phyloP scores from a whole-genome alignment of 2,888 invertebrate species.

The Napeogenes inachia region DNA sequence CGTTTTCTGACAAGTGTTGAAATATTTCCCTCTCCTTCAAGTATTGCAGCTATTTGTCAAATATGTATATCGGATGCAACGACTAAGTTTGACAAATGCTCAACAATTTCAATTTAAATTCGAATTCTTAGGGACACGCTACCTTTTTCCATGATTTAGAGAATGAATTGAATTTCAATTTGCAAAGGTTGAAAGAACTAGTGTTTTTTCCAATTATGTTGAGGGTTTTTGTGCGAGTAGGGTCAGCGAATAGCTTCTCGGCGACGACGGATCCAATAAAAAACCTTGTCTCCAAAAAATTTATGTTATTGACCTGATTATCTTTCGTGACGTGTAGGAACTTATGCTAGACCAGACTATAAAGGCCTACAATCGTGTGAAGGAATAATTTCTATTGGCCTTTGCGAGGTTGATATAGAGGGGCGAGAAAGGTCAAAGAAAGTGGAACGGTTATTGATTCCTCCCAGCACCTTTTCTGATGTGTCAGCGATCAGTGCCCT shows the following conservation, averaged over 20 bases:
- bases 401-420: slow-evolving; percentile 36
- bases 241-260: slow-evolving; percentile 54
- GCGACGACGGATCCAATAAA: slow-evolving; percentile 67
- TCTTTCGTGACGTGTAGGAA: slow-evolving; percentile 62
- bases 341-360: slow-evolving; percentile 45
- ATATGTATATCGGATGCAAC: slow-evolving; percentile 30
- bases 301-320: slow-evolving; percentile 75
- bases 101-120: slow-evolving; percentile 24
- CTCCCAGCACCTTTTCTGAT: slow-evolving; percentile 66
- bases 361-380: slow-evolving; percentile 43
- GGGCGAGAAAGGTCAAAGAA: slow-evolving; percentile 47
- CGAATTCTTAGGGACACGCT: slow-evolving; percentile 8
- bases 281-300: slow-evolving; percentile 64
- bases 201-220: slow-evolving; percentile 23
- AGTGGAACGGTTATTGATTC: slow-evolving; percentile 65
- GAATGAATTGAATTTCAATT: not conserved
- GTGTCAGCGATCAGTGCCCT: slow-evolving; percentile 62
- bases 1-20: slow-evolving; percentile 30
- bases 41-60: slow-evolving; percentile 43
- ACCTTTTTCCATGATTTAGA: slow-evolving; percentile 6
- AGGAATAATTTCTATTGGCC: slow-evolving; percentile 36
- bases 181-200: slow-evolving; percentile 11
- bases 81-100: slow-evolving; percentile 22
- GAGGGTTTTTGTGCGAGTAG: slow-evolving; percentile 29
- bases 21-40: slow-evolving; percentile 33